These are phyloP conservation scores for Empidonax traillii DNA, from an alignment of 2,113 vertebrate genomes.

Conservation along the genomic window DNA sequence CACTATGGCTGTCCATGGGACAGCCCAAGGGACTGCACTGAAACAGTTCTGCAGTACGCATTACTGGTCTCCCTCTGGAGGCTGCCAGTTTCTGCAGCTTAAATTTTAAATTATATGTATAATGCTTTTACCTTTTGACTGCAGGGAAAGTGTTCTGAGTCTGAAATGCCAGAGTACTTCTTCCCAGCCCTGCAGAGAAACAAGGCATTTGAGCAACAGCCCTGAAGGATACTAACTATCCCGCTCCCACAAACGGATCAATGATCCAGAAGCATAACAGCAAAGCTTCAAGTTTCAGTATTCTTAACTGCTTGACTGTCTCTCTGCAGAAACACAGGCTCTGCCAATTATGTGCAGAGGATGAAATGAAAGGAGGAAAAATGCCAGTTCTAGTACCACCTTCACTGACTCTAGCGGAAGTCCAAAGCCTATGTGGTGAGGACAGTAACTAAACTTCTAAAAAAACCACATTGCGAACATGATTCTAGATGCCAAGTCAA, in stretches of 20 bases:
- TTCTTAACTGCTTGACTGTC: not conserved
- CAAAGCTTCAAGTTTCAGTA: not conserved
- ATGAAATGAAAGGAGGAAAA: not conserved
- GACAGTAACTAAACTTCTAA: not conserved
- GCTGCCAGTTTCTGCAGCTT: conserved; percentile 18
- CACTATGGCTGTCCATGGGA: not conserved
- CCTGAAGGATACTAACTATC: not conserved
- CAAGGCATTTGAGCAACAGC: not conserved
- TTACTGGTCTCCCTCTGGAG: not conserved
- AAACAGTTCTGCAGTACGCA: not conserved
- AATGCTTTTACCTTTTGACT: conserved; percentile 55
- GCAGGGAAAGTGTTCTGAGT: not conserved
- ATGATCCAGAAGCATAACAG: not conserved
- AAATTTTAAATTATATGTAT: not conserved
- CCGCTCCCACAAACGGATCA: fast-evolving
- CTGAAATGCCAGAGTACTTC: not conserved
- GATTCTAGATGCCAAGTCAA: not conserved
- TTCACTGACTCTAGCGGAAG: not conserved
- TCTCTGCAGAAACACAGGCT: not conserved
- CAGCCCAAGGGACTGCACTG: not conserved
- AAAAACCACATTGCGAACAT: not conserved
- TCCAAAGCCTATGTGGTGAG: not conserved
- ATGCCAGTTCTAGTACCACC: not conserved
- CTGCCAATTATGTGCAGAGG: not conserved
- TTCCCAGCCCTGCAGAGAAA: not conserved